phyloP scores from a whole-genome alignment of 1,140 invertebrate species.

The Heterodera carotae region DNA sequence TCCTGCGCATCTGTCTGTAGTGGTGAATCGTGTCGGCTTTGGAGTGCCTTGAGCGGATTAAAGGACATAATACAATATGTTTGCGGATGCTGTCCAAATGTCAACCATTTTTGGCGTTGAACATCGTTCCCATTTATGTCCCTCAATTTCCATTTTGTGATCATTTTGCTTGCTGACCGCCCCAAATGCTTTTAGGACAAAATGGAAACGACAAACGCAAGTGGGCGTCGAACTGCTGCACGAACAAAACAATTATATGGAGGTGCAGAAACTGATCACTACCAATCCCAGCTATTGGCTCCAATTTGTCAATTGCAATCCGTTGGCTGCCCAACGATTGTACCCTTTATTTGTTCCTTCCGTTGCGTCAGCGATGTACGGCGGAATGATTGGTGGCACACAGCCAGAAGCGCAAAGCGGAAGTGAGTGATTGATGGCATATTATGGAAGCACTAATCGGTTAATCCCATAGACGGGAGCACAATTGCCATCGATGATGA shows the following conservation, averaged over 20 bases:
- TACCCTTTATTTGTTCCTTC: slow-evolving; percentile 20
- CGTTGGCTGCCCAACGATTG: slow-evolving; percentile 36
- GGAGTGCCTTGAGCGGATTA: background rate
- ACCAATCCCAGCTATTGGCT: slow-evolving; percentile 73
- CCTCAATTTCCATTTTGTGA: background rate
- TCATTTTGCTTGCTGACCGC: background rate
- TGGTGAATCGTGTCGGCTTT: background rate
- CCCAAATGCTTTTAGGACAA: slow-evolving; percentile 78
- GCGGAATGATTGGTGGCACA: background rate
- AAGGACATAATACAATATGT: background rate
- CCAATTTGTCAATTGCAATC: slow-evolving; percentile 61
- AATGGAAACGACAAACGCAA: slow-evolving; percentile 98
- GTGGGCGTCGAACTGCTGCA: slow-evolving; percentile 91
- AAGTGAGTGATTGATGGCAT: background rate
- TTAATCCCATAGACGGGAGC: background rate
- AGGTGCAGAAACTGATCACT: slow-evolving; percentile 81
- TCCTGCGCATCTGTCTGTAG: background rate
- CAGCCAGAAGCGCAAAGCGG: background rate
- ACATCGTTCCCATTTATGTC: background rate
- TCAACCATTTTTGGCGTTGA: background rate
- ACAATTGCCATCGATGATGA: background rate
- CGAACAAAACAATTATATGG: slow-evolving; percentile 93
- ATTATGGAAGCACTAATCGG: background rate
- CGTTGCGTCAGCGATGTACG: background rate
- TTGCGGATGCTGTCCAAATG: background rate